Evolutionary conservation across 1,140 invertebrate genomes (phyloP), one percentile per base, ranked within the genome.

Genomic region (Listronotus oregonensis): DNA sequence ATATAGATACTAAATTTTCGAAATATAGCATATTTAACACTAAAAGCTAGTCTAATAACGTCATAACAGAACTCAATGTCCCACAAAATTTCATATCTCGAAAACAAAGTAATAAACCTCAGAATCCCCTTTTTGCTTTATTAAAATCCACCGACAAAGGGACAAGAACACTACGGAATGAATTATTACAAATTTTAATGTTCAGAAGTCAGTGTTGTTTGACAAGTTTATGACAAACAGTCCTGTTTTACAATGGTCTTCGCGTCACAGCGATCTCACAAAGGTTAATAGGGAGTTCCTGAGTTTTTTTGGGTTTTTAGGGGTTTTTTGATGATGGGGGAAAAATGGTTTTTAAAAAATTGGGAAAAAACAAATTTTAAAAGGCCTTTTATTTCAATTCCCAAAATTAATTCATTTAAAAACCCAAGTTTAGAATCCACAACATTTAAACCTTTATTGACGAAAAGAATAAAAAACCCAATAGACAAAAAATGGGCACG

Each of bases 171-270:
- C 21, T 42, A 54, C 34, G n/a, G 14, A 63, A 63, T 61, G 58
- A 61, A 63, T 63, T 63, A 63, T 55, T 43, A 63, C 51, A 63
- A 54, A 54, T 63, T 63, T 63, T 63, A 54, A 43, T 63, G 50
- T 55, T 34, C 43, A 18, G 21, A 51, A 37, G 34, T 37, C 34
- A 14, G 40, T 46, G 60, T 52, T 39, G 52, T 63, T 63, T 63
- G 60, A 63, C 60, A 55, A 37, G 15, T 63, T 63, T 63, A 63
- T 63, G 60, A 63, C 51, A 63, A 63, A 63, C 50, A 55, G 49
- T 54, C 60, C 5, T 42, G 44, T 49, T 59, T 49, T 63, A 63
- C 50, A 46, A 39, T 63, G 43, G 47, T 32, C 49, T 55, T 21
- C 60, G 39, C 42, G n/a, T 39, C 27, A 32, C 32, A 6, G 39